Evolutionary conservation across 2,113 vertebrate genomes (phyloP), one percentile per base, ranked within the genome.

Genomic region (Crotalus viridis): DNA sequence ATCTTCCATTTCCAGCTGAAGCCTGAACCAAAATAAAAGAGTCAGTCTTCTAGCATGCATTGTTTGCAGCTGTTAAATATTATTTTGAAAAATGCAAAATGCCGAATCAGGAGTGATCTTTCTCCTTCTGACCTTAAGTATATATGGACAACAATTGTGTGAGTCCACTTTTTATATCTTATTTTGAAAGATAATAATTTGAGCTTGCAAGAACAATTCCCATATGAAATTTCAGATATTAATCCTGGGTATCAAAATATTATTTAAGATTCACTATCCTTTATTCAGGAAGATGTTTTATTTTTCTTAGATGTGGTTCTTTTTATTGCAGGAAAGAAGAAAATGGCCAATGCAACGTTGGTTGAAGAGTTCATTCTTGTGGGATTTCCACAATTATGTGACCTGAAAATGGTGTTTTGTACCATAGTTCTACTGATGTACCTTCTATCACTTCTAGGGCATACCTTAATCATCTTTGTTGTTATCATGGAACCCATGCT

Each of bases 371-470:
- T 94, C 56, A 39, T 93, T 81, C 87, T 95, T 2, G 28, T 93
- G 89, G 94, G 93, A 33, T 94, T 95, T 85, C 91, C 92, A 0
- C 90, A 93, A n/a, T 69, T 69, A 21, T 64, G 59, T 26, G 26
- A 52, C 1, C 0, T 94, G 21, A 56, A 56, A 28, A 74, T 89
- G n/a, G 54, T 86, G 5, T 90, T 95, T 22, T 85, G 92, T 10
- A 22, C 89, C 0, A 2, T 89, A 2, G 51, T 95, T 33, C 92
- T 93, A 5, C 4, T 90, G 28, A 92, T 89, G 85, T 95, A 94
- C 56, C 69, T 95, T 52, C 19, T 95, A 3, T 59, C 92, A 5
- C 10, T 95, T 24, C 0, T 85, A 5, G 94, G 92, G 43, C 93
- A 95, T 13, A 13, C 4, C 1, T 69, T 69, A 33, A 69, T 69